Evolutionary conservation across 1,140 invertebrate genomes (phyloP), one percentile per base, ranked within the genome.

Genomic region (Zaprionus vittiger): DNA sequence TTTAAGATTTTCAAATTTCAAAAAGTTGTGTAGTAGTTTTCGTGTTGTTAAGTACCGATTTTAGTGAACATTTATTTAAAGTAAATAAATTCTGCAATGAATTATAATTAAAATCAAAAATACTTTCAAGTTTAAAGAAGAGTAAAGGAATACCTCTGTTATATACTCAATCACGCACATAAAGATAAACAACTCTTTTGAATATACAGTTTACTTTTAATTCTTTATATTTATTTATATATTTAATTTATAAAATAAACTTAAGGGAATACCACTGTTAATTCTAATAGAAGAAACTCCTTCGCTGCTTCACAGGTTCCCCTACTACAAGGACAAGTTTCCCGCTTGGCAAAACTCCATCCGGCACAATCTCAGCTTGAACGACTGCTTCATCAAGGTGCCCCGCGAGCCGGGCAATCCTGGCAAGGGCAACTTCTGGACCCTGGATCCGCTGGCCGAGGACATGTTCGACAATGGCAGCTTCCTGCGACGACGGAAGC

Each of bases 401-500:
- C 98, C 99, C 0, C 94, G 99, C 5, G 99, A 99, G 92, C 98
- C 99, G 0, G 99, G 98, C 0, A 99, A 99, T 92, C 99, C 99
- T 0, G 98, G 98, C 0, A 99, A 99, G 90, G 99, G 99, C 0
- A 99, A 99, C 91, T 99, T 99, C 93, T 99, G 99, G 99, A 99
- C 98, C 1, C 93, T 99, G 55, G 98, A 99, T 93, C 99, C 99
- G 0, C 94, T 98, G 65, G 97, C 97, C 1, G 98, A 99, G 91
- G 98, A 99, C 91, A 99, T 99, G 99, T 99, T 99, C 90, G 99
- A 99, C 92, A 99, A 99, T 93, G 99, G 99, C 0, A 98, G 97
- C 90, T 99, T 99, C 91, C 94, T 99, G 49, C 93, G 99, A 5
- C 94, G 99, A 20, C 93, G 99, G 62, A 99, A 99, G 93, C 95